Percentiles rank a stretch among this genome's conserved stretches.
phyloP scores from a whole-genome alignment of 2,113 vertebrate genomes.

The Epinephelus lanceolatus region DNA sequence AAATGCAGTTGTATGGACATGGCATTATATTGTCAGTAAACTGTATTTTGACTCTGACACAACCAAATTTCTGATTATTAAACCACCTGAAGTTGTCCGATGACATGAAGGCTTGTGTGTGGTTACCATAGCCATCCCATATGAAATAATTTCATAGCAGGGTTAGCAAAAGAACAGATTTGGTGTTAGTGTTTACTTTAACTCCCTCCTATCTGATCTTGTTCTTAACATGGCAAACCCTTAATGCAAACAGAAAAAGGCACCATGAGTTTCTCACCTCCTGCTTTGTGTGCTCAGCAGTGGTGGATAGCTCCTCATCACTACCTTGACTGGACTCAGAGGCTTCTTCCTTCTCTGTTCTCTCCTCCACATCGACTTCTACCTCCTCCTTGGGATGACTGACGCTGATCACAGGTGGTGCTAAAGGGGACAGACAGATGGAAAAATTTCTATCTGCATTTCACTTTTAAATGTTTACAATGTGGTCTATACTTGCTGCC shows the following conservation, averaged over 20 bases:
- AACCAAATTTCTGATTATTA: not conserved
- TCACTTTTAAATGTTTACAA: not conserved
- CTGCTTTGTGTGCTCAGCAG: conserved; percentile 74
- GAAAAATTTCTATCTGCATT: not conserved
- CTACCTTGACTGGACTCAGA: conserved; percentile 23
- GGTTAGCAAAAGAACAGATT: not conserved
- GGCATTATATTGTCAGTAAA: not conserved
- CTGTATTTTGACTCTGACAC: not conserved
- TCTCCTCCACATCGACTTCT: conserved; percentile 73
- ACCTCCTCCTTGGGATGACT: conserved; percentile 76
- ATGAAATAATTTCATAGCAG: not conserved
- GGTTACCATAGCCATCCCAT: not conserved
- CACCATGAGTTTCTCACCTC: conserved; percentile 62
- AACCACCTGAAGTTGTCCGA: not conserved
- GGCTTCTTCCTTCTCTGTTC: conserved; percentile 35
- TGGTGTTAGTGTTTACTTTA: not conserved
- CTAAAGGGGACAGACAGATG: conserved; percentile 60
- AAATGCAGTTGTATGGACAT: not conserved
- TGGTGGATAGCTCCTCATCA: conserved; percentile 82
- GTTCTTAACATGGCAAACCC: not conserved
- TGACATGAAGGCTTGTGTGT: not conserved
- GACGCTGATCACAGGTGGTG: conserved; percentile 79
- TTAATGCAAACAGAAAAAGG: not conserved
- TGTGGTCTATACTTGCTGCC: not conserved
- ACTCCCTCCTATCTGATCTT: not conserved